phyloP scores from a whole-genome alignment of 2,113 vertebrate species.

The Myocastor coypus region DNA sequence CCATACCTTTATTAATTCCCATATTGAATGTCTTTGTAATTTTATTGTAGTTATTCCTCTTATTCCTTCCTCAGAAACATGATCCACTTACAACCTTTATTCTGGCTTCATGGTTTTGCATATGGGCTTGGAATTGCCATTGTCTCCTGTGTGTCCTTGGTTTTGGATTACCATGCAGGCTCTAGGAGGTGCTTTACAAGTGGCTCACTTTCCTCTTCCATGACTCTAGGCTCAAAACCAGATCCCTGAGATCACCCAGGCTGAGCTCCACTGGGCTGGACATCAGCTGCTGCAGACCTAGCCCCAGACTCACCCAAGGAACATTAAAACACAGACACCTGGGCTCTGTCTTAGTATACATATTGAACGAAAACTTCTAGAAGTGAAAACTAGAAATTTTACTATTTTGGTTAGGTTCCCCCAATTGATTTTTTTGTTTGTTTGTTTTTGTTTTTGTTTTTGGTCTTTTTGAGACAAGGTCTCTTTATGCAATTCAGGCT shows the following conservation, averaged over 20 bases:
- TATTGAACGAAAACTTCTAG: conserved; percentile 25
- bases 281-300: not conserved
- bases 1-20: not conserved
- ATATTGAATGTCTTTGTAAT: not conserved
- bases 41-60: not conserved
- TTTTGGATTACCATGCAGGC: conserved; percentile 45
- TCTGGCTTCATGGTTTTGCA: not conserved
- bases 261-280: not conserved
- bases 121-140: not conserved
- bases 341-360: not conserved
- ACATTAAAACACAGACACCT: not conserved
- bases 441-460: no score
- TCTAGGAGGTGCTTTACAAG: not conserved
- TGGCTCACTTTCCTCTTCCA: not conserved
- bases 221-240: conserved; percentile 32
- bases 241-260: not conserved
- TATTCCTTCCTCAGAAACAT: conserved; percentile 35
- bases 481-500: no score
- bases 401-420: not conserved
- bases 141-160: not conserved
- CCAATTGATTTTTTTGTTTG: not conserved
- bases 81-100: conserved; percentile 15
- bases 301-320: not conserved
- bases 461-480: no score
- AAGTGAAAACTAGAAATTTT: not conserved